Evolutionary conservation across 2,113 vertebrate genomes (phyloP).

Genomic region (Daphoenositta chrysoptera): DNA sequence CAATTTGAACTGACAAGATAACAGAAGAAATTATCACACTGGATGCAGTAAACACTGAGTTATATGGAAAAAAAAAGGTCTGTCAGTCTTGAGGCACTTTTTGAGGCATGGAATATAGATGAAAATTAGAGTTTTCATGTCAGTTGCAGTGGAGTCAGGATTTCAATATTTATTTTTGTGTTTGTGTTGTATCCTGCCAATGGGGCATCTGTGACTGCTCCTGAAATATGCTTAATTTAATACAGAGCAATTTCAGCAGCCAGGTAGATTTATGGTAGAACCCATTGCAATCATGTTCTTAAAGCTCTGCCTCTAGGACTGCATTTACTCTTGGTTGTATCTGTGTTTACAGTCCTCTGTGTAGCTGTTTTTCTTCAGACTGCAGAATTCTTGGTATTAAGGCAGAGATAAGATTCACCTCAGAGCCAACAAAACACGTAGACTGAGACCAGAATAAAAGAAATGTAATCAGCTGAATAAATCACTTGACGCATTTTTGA

Average conservation of each 20-base stretch:
- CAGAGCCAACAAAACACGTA: not conserved
- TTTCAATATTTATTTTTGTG: not conserved
- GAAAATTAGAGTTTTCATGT: not conserved
- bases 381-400: not conserved
- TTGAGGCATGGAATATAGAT: not conserved
- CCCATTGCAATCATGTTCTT: not conserved
- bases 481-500: not conserved
- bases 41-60: not conserved
- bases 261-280: not conserved
- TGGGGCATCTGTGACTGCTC: not conserved
- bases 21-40: not conserved
- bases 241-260: not conserved
- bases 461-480: not conserved
- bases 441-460: not conserved
- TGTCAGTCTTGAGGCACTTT: not conserved
- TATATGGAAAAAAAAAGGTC: not conserved
- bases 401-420: not conserved
- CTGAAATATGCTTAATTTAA: not conserved
- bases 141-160: not conserved
- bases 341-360: not conserved
- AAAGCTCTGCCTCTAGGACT: not conserved
- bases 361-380: not conserved
- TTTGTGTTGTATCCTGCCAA: not conserved
- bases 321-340: not conserved
- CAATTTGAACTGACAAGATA: not conserved